phyloP scores from a whole-genome alignment of 2,888 invertebrate species.

The Megastigmus dorsalis region DNA sequence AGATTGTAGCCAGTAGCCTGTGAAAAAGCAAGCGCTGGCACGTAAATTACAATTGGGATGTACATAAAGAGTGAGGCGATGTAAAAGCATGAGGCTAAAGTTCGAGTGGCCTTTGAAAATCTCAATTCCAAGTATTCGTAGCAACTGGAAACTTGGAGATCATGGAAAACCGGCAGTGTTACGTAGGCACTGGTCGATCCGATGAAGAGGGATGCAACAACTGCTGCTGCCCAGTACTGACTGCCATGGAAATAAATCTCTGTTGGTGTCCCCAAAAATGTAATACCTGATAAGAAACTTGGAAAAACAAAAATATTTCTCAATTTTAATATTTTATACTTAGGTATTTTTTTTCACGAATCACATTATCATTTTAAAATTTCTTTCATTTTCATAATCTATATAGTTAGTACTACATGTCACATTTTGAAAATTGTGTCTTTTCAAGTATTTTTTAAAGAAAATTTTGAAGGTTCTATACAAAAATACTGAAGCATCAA shows the following conservation, averaged over 20 bases:
- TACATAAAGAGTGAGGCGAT: constrained; percentile 78
- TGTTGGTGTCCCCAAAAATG: constrained; percentile 83
- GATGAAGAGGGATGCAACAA: constrained; percentile 77
- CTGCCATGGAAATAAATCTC: constrained; percentile 85
- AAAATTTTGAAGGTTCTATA: no score
- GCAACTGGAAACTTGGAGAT: constrained; percentile 82
- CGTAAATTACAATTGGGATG: constrained; percentile 82
- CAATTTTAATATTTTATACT: not conserved
- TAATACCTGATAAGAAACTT: constrained; percentile 78
- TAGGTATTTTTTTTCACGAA: not conserved
- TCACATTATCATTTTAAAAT: no score
- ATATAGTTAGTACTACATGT: no score
- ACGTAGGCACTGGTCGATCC: constrained; percentile 74
- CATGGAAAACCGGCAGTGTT: constrained; percentile 82
- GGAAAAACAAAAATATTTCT: not conserved
- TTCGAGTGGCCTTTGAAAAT: constrained; percentile 78
- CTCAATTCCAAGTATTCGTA: constrained; percentile 82
- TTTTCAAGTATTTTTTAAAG: no score
- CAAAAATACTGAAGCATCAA: no score
- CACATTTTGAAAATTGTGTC: no score
- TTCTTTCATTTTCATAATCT: no score
- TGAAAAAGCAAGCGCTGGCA: constrained; percentile 82
- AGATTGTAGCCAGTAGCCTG: constrained; percentile 83
- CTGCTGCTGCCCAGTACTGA: constrained; percentile 76
- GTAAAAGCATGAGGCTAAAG: constrained; percentile 79